These are phyloP conservation scores for Drosophila mayri DNA, from an alignment of 1,140 invertebrate species.

Conservation along the genomic window DNA sequence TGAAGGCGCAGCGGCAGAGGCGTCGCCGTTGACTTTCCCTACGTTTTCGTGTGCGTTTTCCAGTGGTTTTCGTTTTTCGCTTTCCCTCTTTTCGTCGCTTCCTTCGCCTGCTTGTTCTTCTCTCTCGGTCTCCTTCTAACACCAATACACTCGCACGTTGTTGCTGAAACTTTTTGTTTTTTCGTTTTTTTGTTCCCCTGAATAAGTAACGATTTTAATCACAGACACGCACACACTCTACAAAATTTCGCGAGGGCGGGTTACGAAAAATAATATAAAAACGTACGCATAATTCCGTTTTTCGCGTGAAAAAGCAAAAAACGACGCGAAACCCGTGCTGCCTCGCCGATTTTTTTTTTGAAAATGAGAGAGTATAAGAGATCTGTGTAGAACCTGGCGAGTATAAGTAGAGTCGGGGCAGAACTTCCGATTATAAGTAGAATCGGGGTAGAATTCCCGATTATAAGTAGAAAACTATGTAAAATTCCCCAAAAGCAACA, in stretches of 20 bases:
- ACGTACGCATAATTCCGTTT: no score
- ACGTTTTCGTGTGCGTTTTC: constrained; percentile 62
- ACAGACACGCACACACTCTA: constrained; percentile 31
- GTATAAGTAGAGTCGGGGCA: no score
- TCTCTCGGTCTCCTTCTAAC: constrained; percentile 28
- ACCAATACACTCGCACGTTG: constrained; percentile 59
- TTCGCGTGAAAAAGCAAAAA: no score
- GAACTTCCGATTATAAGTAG: no score
- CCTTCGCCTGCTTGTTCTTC: constrained; percentile 26
- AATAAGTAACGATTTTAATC: constrained; percentile 13
- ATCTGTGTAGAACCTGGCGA: no score
- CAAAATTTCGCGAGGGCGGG: constrained; percentile 27
- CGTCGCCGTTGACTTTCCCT: constrained; percentile 50
- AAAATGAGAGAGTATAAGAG: no score
- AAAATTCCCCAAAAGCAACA: no score
- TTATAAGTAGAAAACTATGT: no score
- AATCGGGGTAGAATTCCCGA: no score
- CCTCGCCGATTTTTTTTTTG: no score
- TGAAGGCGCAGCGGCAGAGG: constrained; percentile 30
- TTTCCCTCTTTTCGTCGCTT: constrained; percentile 32
- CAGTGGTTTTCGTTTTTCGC: constrained; percentile 45
- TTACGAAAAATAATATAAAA: no score
- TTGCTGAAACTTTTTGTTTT: constrained; percentile 53
- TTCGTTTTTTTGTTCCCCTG: constrained; percentile 38
- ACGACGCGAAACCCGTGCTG: no score